phyloP scores from a whole-genome alignment of 30 jellyfish, hydroid and myxozoan species.

The Clytia hemisphaerica region DNA sequence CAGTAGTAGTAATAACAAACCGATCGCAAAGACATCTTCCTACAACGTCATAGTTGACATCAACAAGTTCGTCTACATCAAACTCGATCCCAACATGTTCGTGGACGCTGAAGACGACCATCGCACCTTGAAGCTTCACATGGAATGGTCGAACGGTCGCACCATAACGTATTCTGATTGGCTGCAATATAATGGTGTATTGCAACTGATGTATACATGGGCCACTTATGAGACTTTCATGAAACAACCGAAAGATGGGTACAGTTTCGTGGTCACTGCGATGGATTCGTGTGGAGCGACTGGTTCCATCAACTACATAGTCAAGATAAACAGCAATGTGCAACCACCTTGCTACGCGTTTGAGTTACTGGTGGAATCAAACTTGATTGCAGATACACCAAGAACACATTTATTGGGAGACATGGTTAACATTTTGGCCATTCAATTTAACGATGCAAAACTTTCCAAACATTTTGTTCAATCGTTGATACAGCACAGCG shows the following conservation, averaged over 20 bases:
- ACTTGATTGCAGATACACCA: constrained; percentile 15
- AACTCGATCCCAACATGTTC: not conserved
- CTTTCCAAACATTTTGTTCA: not conserved
- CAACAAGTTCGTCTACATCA: not conserved
- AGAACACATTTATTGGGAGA: constrained; percentile 4
- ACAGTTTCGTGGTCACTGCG: not conserved
- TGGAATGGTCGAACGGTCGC: constrained; percentile 10
- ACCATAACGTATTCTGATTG: constrained; percentile 9
- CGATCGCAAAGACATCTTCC: not conserved
- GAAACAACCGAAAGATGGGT: constrained; percentile 24
- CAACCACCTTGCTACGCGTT: constrained; percentile 8
- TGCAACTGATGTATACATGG: constrained; percentile 12
- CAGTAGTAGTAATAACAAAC: too few species aligned
- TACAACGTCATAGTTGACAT: not conserved
- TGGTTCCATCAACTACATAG: not conserved
- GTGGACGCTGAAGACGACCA: constrained; percentile 26
- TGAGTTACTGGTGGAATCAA: constrained; percentile 1
- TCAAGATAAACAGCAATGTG: not conserved
- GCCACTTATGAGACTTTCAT: constrained; percentile 11
- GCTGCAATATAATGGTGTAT: constrained; percentile 18
- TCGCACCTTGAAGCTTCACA: not conserved
- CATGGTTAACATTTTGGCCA: not conserved
- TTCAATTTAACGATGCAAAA: constrained; percentile 7
- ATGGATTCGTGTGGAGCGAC: constrained; percentile 21
- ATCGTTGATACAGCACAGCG: not conserved